Evolutionary conservation across 2,113 vertebrate species (phyloP), one percentile per base, ranked within the genome.

Genomic region (Neomonachus schauinslandi): DNA sequence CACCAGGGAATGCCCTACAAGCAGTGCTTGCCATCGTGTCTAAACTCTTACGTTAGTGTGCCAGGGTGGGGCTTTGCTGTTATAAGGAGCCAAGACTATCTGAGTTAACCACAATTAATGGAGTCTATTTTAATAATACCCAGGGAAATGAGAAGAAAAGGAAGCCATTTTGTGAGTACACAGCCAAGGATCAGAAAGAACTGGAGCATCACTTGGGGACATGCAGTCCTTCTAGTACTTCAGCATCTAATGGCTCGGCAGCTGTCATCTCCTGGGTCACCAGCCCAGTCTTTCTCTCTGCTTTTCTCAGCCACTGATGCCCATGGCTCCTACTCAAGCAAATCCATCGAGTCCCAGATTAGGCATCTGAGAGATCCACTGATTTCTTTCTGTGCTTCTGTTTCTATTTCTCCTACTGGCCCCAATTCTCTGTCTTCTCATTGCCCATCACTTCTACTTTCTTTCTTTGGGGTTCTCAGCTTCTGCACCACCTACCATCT

Each of bases 1-100:
- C 15, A 65, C 7, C 26, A 16, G 11, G 6, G 11, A 53, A n/a
- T 1, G 16, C 7, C 4, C 21, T 71, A 5, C 3, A 4, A 7
- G 18, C 10, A 21, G 22, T 19, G 51, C 19, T 89, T 42, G 33
- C 82, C 53, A 0, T 88, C 1, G 0, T 28, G 49, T 33, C 77
- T 33, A 61, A 28, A 8, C 33, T 26, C 7, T 39, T 51, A 10
- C 12, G 22, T 36, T 24, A 22, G 7, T 11, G 1, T 59, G 8
- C 21, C 33, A 71, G 26, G 33, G 26, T 76, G 26, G 12, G 65
- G 87, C 24, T 49, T 59, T 51, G 9, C 19, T 39, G 33, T 82
- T 57, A 76, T 2, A 26, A n/a, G 88, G 57, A 84, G 51, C 55
- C 46, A 71, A 65, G 49, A 85, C 3, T 11, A 6, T 71, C 74